These are phyloP conservation scores for Eilema sororculum DNA, from an alignment of 2,888 invertebrate genomes.

Conservation along the genomic window DNA sequence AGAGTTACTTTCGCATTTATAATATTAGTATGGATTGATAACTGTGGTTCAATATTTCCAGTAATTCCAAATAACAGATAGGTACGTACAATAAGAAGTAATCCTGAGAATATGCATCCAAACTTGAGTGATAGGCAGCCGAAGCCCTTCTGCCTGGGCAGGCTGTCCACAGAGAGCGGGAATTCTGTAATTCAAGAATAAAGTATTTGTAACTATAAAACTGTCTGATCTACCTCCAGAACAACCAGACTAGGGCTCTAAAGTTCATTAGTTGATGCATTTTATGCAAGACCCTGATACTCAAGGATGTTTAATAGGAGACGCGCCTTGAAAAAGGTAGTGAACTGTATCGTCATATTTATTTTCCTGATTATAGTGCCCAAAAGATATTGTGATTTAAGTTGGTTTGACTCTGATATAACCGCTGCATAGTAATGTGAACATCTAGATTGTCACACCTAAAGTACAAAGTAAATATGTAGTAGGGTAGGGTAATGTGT, in stretches of 20 bases:
- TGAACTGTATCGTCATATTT: no score
- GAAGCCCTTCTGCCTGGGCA: conserved; percentile 73
- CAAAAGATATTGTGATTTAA: not conserved
- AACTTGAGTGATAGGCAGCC: conserved; percentile 76
- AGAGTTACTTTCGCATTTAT: no score
- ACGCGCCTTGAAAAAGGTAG: no score
- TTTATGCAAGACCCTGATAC: not conserved
- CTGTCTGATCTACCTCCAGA: not conserved
- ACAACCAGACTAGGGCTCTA: not conserved
- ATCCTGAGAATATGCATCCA: conserved; percentile 72
- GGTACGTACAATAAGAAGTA: conserved; percentile 75
- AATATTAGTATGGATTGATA: no score
- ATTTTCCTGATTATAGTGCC: no score
- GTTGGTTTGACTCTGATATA: no score
- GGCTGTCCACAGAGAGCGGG: conserved; percentile 70
- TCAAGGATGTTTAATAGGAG: not conserved
- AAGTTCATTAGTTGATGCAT: no score
- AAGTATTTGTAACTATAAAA: not conserved
- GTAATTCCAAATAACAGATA: conserved; percentile 8
- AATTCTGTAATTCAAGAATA: conserved; percentile 60
- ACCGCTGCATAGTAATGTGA: no score
- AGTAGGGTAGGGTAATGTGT: no score
- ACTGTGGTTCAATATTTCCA: no score
- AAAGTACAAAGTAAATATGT: no score
- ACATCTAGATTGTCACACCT: no score